phyloP scores from a whole-genome alignment of 1,140 invertebrate species.

The Aporrectodea caliginosa region DNA sequence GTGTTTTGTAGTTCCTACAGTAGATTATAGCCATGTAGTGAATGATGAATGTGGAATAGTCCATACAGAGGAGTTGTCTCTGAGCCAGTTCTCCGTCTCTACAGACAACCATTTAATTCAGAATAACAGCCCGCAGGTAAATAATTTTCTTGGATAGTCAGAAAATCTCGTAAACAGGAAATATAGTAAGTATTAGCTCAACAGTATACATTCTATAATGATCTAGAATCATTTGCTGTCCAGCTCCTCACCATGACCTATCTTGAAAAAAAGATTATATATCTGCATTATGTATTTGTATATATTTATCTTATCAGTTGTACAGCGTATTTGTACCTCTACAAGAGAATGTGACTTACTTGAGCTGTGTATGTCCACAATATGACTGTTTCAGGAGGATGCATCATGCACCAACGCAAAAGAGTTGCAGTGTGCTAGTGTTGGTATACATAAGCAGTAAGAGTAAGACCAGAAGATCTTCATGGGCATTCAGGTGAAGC shows the following conservation, averaged over 20 bases:
- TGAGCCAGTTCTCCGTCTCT: background rate
- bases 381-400: too few species aligned
- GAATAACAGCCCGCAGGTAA: background rate
- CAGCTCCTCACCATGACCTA: background rate
- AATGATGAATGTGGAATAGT: background rate
- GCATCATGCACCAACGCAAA: too few species aligned
- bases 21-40: background rate
- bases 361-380: too few species aligned
- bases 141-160: background rate
- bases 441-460: too few species aligned
- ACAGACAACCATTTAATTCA: background rate
- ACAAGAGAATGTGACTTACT: too few species aligned
- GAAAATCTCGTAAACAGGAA: too few species aligned
- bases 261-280: too few species aligned
- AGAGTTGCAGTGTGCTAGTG: too few species aligned
- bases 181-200: background rate
- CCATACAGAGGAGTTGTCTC: background rate
- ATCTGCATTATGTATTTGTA: too few species aligned
- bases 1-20: background rate
- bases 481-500: background rate
- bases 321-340: too few species aligned
- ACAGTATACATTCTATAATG: background rate
- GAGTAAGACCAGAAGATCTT: background rate
- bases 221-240: background rate
- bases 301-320: too few species aligned